phyloP scores from a whole-genome alignment of 2,113 vertebrate genomes.

The Haplotaxodon microlepis region DNA sequence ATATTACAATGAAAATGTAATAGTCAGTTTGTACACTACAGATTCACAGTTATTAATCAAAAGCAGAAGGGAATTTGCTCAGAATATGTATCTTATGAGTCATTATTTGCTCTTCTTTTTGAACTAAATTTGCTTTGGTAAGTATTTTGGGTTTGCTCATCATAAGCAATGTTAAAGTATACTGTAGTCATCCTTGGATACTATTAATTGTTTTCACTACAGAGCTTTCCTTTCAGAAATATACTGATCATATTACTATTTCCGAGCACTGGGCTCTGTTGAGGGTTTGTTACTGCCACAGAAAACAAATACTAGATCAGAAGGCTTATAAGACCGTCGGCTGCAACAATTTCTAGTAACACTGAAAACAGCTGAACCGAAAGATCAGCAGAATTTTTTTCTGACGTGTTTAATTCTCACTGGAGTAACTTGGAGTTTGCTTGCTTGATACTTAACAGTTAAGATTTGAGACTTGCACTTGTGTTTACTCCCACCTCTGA shows the following conservation, averaged over 20 bases:
- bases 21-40: background rate
- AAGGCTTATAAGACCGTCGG: background rate
- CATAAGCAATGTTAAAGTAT: background rate
- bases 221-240: background rate
- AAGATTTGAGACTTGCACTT: background rate
- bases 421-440: background rate
- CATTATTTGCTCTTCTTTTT: background rate
- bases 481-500: background rate
- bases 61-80: background rate
- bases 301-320: background rate
- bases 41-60: background rate
- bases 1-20: background rate
- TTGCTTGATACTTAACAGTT: background rate
- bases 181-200: background rate
- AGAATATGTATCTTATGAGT: background rate
- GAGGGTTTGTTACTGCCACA: background rate
- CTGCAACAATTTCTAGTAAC: background rate
- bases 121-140: background rate
- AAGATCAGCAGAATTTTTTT: background rate
- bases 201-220: background rate
- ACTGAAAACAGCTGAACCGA: background rate
- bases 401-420: background rate
- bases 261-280: background rate
- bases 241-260: background rate
- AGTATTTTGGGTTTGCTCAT: background rate